phyloP scores from a whole-genome alignment of 2,113 vertebrate genomes.

The Notothenia rossii region DNA sequence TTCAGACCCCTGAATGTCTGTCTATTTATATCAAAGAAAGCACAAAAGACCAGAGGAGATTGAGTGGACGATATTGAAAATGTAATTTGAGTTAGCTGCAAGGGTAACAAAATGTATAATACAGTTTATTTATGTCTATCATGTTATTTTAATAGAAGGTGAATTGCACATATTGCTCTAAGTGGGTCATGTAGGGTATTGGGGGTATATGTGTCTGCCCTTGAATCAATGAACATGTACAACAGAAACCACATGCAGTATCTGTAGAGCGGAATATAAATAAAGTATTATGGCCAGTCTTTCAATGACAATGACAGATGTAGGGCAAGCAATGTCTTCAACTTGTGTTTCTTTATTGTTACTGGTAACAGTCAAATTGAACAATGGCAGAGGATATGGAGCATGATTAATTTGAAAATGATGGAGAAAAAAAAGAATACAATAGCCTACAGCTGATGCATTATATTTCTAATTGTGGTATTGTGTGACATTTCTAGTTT shows the following conservation, averaged over 20 bases:
- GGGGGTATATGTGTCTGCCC: constrained; percentile 85
- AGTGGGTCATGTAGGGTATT: constrained; percentile 83
- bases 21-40: constrained; percentile 80
- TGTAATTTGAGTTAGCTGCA: constrained; percentile 57
- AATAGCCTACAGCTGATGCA: constrained; percentile 58
- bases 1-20: constrained; percentile 72
- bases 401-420: constrained; percentile 76
- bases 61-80: constrained; percentile 70
- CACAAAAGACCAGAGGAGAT: constrained; percentile 65
- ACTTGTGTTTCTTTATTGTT: constrained; percentile 83
- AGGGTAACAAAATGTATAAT: constrained; percentile 58
- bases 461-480: constrained; percentile 41
- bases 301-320: constrained; percentile 87
- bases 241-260: constrained; percentile 75
- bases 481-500: constrained; percentile 44
- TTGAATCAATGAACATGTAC: constrained; percentile 86
- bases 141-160: constrained; percentile 78
- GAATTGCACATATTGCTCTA: constrained; percentile 74
- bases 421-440: constrained; percentile 41
- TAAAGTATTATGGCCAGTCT: constrained; percentile 82
- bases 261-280: constrained; percentile 84
- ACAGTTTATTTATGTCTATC: constrained; percentile 84
- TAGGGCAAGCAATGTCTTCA: constrained; percentile 83
- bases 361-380: constrained; percentile 67
- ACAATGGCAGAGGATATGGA: constrained; percentile 78